Percentiles rank a stretch among this genome's conserved stretches.
phyloP scores from a whole-genome alignment of 2,888 invertebrate genomes.

The Panzeria rudis region DNA sequence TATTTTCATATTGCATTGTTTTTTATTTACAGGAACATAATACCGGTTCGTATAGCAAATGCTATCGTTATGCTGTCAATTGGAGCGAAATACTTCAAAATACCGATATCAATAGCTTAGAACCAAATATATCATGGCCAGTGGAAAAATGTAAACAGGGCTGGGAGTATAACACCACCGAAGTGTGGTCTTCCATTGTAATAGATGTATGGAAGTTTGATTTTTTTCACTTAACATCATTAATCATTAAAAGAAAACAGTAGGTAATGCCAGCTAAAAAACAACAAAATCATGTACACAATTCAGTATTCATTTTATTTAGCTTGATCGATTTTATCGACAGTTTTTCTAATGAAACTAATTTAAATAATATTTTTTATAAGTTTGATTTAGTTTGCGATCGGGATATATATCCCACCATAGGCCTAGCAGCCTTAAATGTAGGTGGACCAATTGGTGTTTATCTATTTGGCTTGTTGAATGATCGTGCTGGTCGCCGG shows the following conservation, averaged over 20 bases:
- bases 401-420: conserved; percentile 92
- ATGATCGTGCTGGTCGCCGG: conserved; percentile 94
- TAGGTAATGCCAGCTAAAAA: conserved; percentile 65
- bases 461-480: conserved; percentile 92
- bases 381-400: conserved; percentile 96
- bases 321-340: not conserved
- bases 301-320: conserved; percentile 10
- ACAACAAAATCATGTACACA: conserved; percentile 26
- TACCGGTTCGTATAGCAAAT: conserved; percentile 87
- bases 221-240: conserved; percentile 16
- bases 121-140: conserved; percentile 86
- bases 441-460: conserved; percentile 95
- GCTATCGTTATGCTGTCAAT: conserved; percentile 89
- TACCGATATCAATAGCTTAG: conserved; percentile 79
- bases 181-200: conserved; percentile 91
- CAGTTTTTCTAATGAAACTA: not conserved
- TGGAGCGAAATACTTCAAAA: conserved; percentile 86
- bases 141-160: conserved; percentile 89
- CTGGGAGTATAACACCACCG: conserved; percentile 90
- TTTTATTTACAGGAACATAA: conserved; percentile 77
- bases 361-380: conserved; percentile 72
- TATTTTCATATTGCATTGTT: conserved; percentile 24
- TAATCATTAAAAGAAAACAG: conserved; percentile 42
- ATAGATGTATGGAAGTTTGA: conserved; percentile 88
- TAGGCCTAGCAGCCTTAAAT: conserved; percentile 93